Evolutionary conservation across 2,113 vertebrate species (phyloP), one percentile per base, ranked within the genome.

Genomic region (Antigone vipio): DNA sequence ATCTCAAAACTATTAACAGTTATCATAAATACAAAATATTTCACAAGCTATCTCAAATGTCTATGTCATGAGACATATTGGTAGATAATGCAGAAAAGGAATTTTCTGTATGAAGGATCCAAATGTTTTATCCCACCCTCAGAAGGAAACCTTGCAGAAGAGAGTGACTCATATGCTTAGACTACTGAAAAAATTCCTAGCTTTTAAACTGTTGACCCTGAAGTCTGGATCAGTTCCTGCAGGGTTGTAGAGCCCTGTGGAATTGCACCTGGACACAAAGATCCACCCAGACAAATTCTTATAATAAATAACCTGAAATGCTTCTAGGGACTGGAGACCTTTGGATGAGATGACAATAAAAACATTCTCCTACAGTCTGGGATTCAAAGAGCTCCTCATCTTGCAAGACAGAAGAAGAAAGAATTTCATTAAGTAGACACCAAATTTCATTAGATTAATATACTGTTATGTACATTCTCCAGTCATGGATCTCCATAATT

Each of bases 21-120:
- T 49, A 49, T 21, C 30, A 45, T n/a, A 69, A 59, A 24, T 12
- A 42, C 40, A 42, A 42, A 42, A 42, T 42, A 42, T 42, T 42
- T 42, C 40, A 42, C 40, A 42, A 42, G 40, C 40, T 42, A 78
- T n/a, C 26, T 68, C 32, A 71, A 9, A 66, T 56, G 11, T 50
- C 50, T 64, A 1, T 40, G 23, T 30, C 12, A 50, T 0, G 0
- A 60, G 15, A 55, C 6, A 15, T 15, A 44, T 26, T 6, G 18
- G 13, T 18, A 81, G 20, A 23, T 63, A 67, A 76, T 18, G 16
- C 14, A 67, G 47, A 44, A 76, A 32, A 44, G 5, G 5, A 15
- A 49, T 62, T 77, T 75, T 87, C 15, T 44, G 2, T 71, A 15
- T 67, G 21, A 67, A 71, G 10, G 21, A 62, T 9, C 14, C 5